Conservation (phyloP, 2,113 vertebrate genomes). For the Calidris pygmaea region DNA sequence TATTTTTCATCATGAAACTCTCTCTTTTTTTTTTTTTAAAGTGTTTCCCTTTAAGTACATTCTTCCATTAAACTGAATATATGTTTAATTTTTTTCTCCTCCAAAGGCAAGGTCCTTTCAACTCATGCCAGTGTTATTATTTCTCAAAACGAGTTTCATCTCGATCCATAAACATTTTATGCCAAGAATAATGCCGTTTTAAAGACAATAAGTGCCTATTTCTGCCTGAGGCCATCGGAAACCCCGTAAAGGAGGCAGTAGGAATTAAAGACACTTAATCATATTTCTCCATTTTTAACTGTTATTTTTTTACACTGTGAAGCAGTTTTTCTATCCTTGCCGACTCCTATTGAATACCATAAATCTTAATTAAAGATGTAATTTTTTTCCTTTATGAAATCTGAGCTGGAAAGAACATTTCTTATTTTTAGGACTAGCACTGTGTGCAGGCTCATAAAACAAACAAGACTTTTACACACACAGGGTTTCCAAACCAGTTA, state of each 20-base stretch:
- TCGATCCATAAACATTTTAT: conserved; percentile 80
- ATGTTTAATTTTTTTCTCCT: conserved; percentile 65
- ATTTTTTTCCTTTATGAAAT: conserved; percentile 73
- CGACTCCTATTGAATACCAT: conserved; percentile 60
- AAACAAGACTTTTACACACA: conserved; percentile 66
- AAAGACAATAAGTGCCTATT: conserved; percentile 77
- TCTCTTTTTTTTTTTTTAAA: neutral
- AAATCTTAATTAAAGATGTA: conserved; percentile 77
- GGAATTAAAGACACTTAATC: conserved; percentile 80
- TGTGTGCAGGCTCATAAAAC: conserved; percentile 70
- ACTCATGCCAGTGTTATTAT: conserved; percentile 72
- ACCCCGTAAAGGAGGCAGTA: conserved; percentile 65
- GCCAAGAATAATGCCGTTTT: conserved; percentile 76
- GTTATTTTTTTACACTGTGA: conserved; percentile 67
- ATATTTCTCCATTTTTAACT: conserved; percentile 76
- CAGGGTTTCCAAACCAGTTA: conserved; percentile 67
- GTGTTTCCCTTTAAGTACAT: conserved; percentile 37
- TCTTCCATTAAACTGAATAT: conserved; percentile 66
- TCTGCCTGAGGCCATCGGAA: conserved; percentile 73
- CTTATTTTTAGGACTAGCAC: conserved; percentile 71
- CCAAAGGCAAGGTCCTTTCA: conserved; percentile 71
- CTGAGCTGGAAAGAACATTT: conserved; percentile 65
- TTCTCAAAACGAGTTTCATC: conserved; percentile 74
- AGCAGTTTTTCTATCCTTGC: conserved; percentile 68
- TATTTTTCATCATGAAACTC: conserved; percentile 42